Evolutionary conservation across 2,797 vertebrate genomes (phyloP).

Genomic region (Luscinia luscinia): DNA sequence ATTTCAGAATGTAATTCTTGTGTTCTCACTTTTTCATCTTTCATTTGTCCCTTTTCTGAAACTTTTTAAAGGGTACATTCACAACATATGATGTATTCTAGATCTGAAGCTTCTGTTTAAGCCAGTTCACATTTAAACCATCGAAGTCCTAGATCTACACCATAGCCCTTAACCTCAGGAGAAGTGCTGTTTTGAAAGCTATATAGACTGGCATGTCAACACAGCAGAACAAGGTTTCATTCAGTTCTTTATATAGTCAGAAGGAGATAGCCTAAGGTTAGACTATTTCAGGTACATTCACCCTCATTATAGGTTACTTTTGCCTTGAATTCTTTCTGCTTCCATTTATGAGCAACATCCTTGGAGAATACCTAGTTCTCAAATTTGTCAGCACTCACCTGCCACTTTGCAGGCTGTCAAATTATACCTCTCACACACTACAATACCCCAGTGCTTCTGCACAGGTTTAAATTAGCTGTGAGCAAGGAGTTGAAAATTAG

Average conservation of each 20-base stretch:
- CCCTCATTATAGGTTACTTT: conserved; percentile 9
- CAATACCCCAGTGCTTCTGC: neutral
- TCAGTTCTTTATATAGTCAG: neutral
- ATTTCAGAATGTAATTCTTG: neutral
- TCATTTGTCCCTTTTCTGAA: neutral
- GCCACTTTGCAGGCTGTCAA: neutral
- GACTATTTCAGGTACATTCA: conserved; percentile 6
- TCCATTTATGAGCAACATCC: conserved; percentile 9
- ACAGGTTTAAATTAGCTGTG: neutral
- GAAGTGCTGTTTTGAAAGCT: conserved; percentile 9
- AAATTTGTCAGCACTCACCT: neutral
- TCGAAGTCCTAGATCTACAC: neutral
- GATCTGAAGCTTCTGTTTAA: neutral
- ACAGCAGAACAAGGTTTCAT: neutral
- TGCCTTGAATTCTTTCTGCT: neutral
- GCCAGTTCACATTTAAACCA: neutral
- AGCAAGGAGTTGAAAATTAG: neutral
- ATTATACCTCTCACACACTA: neutral
- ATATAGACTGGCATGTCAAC: neutral
- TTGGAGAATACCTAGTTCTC: neutral
- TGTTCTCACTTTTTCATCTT: neutral
- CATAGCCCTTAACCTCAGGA: neutral
- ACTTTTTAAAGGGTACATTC: neutral
- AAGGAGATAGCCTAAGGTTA: neutral
- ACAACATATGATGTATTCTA: neutral